Percentiles rank a stretch among this genome's conserved stretches.
Conservation (phyloP, 2,113 vertebrate genomes). For the Xerus inauris region DNA sequence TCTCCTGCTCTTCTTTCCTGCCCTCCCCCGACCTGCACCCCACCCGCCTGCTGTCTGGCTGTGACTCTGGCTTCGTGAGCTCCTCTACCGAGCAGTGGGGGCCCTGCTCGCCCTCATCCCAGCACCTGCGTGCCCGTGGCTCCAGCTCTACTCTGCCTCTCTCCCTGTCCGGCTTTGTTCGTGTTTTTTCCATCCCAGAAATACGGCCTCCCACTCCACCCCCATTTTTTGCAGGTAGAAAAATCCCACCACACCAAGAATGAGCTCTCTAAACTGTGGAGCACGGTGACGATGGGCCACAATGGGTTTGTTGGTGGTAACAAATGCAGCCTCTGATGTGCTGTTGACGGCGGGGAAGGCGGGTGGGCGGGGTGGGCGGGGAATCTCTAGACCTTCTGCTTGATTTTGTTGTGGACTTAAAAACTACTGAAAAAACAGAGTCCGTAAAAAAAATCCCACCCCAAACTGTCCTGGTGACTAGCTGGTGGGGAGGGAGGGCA, state of each 20-base stretch:
- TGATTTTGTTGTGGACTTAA: background rate
- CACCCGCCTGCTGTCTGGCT: too few species aligned
- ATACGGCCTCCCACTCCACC: accelerated
- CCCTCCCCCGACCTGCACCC: too few species aligned
- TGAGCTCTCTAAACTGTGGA: background rate
- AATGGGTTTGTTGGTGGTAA: background rate
- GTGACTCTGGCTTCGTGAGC: too few species aligned
- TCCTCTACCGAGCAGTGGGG: too few species aligned
- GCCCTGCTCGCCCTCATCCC: too few species aligned
- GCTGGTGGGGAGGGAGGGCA: background rate
- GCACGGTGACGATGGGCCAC: background rate
- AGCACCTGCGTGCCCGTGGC: too few species aligned
- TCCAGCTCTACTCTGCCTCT: too few species aligned
- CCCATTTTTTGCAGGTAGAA: background rate
- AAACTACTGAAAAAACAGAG: too few species aligned
- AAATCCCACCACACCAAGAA: background rate
- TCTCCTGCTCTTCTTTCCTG: too few species aligned
- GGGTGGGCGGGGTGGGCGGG: accelerated
- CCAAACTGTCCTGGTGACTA: background rate
- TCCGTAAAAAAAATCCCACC: background rate
- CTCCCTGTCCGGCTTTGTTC: background rate
- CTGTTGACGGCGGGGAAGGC: accelerated
- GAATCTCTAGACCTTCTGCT: background rate
- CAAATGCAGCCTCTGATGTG: background rate
- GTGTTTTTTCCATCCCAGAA: background rate